Evolutionary conservation across 2,888 invertebrate genomes (phyloP).

Genomic region (Acleris cristana): DNA sequence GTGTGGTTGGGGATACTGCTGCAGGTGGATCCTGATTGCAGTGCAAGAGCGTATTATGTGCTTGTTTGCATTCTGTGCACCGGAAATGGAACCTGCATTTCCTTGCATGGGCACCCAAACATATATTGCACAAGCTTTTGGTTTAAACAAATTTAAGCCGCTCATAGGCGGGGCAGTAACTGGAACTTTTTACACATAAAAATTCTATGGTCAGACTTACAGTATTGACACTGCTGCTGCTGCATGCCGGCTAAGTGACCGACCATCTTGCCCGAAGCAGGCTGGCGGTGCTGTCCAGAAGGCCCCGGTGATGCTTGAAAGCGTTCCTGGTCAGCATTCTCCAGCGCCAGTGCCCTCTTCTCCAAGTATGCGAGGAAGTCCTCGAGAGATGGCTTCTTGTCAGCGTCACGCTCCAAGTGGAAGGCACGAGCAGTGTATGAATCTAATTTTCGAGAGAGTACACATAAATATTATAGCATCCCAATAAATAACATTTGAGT

Average conservation of each 20-base stretch:
- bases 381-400: neutral
- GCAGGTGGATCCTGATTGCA: neutral
- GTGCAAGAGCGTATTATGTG: constrained; percentile 37
- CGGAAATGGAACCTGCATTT: constrained; percentile 37
- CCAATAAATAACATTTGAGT: constrained; percentile 28
- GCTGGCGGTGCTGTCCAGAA: neutral
- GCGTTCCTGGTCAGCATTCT: constrained; percentile 19
- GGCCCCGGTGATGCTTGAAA: neutral
- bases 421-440: constrained; percentile 22
- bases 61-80: constrained; percentile 35
- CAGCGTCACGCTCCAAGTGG: constrained; percentile 32
- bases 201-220: constrained; percentile 36
- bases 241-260: neutral
- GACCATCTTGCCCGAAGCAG: neutral
- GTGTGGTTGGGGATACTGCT: neutral
- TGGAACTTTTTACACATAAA: constrained; percentile 28
- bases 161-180: constrained; percentile 9
- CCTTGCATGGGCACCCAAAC: constrained; percentile 25
- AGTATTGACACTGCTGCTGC: constrained; percentile 17
- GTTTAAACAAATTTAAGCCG: constrained; percentile 16
- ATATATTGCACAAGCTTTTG: constrained; percentile 21
- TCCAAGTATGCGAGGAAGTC: constrained; percentile 31
- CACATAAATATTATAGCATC: constrained; percentile 38
- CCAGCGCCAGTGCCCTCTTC: constrained; percentile 32
- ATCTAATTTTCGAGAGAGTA: constrained; percentile 40